Evolutionary conservation across 2,113 vertebrate genomes (phyloP).

Genomic region (human (Homo sapiens)): DNA sequence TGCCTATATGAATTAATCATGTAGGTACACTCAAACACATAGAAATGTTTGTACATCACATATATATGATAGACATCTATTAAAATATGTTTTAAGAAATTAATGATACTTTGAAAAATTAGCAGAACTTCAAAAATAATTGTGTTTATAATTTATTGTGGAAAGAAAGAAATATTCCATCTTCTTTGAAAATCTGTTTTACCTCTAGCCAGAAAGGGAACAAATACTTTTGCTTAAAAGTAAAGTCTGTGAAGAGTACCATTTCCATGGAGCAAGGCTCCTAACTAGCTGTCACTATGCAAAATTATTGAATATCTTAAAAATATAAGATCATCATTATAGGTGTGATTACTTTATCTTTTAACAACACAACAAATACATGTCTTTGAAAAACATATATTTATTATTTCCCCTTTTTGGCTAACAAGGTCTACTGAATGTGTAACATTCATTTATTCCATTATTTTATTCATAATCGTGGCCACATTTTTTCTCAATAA

Average conservation of each 20-base stretch:
- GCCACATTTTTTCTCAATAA: constrained; percentile 26
- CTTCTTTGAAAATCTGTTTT: constrained; percentile 3
- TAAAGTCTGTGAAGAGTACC: background rate
- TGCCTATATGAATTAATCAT: background rate
- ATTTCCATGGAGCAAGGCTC: background rate
- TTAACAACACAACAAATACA: background rate
- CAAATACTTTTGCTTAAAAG: background rate
- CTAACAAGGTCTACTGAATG: constrained; percentile 8
- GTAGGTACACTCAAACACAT: background rate
- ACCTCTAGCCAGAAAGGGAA: background rate
- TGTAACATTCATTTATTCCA: constrained; percentile 10
- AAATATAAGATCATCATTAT: background rate
- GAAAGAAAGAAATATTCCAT: background rate
- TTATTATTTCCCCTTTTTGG: constrained; percentile 7
- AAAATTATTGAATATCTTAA: background rate
- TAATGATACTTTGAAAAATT: background rate
- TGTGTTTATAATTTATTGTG: background rate
- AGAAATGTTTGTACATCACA: background rate
- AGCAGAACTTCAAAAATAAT: background rate
- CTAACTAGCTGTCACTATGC: background rate
- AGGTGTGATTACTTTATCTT: background rate
- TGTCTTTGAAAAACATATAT: background rate
- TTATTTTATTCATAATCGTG: constrained; percentile 57
- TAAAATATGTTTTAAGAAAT: background rate
- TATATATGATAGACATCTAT: background rate